phyloP scores from a whole-genome alignment of 2,113 vertebrate species.

The Colistium nudipinnis region DNA sequence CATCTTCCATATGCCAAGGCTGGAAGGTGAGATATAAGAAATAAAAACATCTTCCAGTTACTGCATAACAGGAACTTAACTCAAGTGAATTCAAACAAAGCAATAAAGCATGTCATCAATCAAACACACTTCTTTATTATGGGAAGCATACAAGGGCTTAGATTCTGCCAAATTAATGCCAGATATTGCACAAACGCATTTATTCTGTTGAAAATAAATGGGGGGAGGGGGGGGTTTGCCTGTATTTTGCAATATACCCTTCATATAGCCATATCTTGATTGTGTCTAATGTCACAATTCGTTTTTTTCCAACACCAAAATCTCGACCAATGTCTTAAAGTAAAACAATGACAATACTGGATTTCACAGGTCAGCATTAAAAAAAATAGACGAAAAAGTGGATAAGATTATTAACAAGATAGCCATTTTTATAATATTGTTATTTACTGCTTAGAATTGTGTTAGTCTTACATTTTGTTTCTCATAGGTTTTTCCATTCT shows the following conservation, averaged over 20 bases:
- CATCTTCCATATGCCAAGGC: neutral
- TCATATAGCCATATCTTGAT: constrained; percentile 18
- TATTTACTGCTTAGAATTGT: neutral
- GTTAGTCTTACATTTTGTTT: too few species aligned
- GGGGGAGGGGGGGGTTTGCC: neutral
- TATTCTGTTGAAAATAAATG: constrained; percentile 25
- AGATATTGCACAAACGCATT: constrained; percentile 40
- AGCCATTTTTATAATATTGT: constrained; percentile 1
- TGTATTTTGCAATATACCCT: constrained; percentile 2
- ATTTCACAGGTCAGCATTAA: constrained; percentile 15
- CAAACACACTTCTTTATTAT: constrained; percentile 56
- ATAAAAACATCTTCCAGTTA: neutral
- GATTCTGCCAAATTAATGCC: constrained; percentile 19
- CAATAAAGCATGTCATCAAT: neutral
- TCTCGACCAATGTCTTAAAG: neutral
- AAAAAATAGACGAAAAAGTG: neutral
- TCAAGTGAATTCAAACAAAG: neutral
- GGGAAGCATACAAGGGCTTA: constrained; percentile 42
- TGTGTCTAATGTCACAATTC: constrained; percentile 20
- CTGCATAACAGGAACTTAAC: neutral
- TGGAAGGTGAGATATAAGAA: neutral
- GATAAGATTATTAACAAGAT: neutral
- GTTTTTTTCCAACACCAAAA: neutral
- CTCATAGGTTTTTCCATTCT: neutral
- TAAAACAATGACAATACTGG: neutral